These are phyloP conservation scores for Propsilocerus akamusi DNA, from an alignment of 1,140 invertebrate genomes.

Conservation along the genomic window DNA sequence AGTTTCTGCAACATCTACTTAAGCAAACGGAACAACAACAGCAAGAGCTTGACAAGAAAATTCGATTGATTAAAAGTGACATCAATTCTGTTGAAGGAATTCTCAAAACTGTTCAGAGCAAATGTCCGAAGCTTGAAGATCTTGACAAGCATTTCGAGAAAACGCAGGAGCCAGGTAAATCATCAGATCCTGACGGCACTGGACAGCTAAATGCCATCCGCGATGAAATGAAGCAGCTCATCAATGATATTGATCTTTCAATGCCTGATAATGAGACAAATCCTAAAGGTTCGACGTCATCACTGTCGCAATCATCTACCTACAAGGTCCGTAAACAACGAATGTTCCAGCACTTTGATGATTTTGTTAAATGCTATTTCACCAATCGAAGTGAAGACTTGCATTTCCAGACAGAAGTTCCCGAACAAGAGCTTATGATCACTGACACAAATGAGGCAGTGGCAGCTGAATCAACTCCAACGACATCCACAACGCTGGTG, in stretches of 20 bases:
- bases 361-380: conserved; percentile 79
- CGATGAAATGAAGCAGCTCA: not conserved
- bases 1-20: conserved; percentile 64
- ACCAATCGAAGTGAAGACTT: conserved; percentile 52
- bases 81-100: conserved; percentile 60
- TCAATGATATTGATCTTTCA: not conserved
- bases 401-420: conserved; percentile 28
- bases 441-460: conserved; percentile 15
- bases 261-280: not conserved
- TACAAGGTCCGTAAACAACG: conserved; percentile 35
- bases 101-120: conserved; percentile 38
- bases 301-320: not conserved
- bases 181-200: not conserved
- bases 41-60: conserved; percentile 44
- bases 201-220: not conserved
- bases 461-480: conserved; percentile 13
- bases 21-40: conserved; percentile 57
- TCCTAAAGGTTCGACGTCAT: not conserved
- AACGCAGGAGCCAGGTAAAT: not conserved
- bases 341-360: conserved; percentile 76
- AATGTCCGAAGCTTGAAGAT: conserved; percentile 2
- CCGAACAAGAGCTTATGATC: conserved; percentile 13
- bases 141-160: not conserved
- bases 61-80: conserved; percentile 60
- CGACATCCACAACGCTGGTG: conserved; percentile 14